Conservation (phyloP, 1,140 invertebrate genomes). For the Coenobita brevimanus region DNA sequence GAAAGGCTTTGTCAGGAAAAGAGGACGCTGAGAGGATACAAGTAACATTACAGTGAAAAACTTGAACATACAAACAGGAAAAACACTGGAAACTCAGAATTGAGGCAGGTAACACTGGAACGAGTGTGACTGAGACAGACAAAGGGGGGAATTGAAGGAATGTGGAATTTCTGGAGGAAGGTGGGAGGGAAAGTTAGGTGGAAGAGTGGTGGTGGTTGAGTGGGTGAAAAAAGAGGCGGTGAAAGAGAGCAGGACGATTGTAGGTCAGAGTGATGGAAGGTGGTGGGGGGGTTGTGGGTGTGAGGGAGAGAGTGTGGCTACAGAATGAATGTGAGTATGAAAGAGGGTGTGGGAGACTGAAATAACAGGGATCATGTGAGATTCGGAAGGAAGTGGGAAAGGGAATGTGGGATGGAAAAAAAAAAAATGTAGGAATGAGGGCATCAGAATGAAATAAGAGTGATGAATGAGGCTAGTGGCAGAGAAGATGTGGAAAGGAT, state of each 20-base stretch:
- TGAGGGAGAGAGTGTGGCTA: background rate
- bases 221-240: slow-evolving; percentile 70
- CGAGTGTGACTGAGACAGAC: background rate
- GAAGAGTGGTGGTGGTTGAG: slow-evolving; percentile 90
- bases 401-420: background rate
- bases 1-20: background rate
- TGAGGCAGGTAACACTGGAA: too few relatives aligned
- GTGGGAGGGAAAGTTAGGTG: slow-evolving; percentile 89
- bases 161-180: background rate
- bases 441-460: background rate
- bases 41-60: background rate
- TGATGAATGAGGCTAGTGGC: too few relatives aligned
- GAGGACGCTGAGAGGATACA: background rate
- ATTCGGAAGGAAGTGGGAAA: background rate
- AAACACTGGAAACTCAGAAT: background rate
- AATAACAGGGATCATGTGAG: background rate
- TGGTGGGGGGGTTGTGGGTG: background rate
- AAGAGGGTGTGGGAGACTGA: background rate
- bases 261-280: background rate
- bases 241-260: background rate
- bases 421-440: background rate
- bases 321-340: background rate
- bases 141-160: background rate
- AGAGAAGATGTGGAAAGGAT: too few relatives aligned
- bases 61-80: background rate